Conservation (phyloP, 2,113 vertebrate species). For the Hassar affinis region DNA sequence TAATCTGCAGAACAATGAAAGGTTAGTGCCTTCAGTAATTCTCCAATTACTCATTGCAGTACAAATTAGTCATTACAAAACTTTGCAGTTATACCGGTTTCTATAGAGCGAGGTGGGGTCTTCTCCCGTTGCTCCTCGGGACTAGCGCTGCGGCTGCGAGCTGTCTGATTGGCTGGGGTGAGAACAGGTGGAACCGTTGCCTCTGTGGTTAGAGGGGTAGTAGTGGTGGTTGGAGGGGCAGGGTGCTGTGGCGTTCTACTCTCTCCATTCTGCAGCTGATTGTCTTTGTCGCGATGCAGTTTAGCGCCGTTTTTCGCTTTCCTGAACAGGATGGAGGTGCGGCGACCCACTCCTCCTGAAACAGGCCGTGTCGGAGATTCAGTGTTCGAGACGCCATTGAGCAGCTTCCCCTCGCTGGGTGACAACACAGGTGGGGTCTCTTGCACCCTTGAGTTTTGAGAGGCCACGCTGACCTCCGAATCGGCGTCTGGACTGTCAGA, state of each 20-base stretch:
- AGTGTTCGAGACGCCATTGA: conserved; percentile 72
- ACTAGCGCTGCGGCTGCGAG: conserved; percentile 62
- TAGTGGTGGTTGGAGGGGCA: conserved; percentile 52
- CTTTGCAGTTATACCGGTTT: conserved; percentile 71
- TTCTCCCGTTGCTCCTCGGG: conserved; percentile 76
- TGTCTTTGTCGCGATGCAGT: conserved; percentile 79
- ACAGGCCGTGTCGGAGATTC: conserved; percentile 52
- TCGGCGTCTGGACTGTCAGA: conserved; percentile 69
- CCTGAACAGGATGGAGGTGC: conserved; percentile 89
- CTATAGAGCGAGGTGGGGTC: conserved; percentile 68
- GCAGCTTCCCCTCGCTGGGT: conserved; percentile 58
- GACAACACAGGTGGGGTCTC: conserved; percentile 62
- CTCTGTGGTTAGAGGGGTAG: conserved; percentile 28
- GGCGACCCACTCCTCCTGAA: conserved; percentile 77
- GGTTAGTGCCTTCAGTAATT: neutral
- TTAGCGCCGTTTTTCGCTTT: conserved; percentile 92
- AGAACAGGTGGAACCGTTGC: conserved; percentile 49
- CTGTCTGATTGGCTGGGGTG: conserved; percentile 48
- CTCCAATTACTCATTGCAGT: neutral
- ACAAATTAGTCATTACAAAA: conserved; percentile 16
- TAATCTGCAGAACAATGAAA: neutral
- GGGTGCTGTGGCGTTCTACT: conserved; percentile 38
- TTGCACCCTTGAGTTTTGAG: conserved; percentile 58
- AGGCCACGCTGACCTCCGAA: conserved; percentile 55
- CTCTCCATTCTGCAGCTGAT: conserved; percentile 71